Conservation (phyloP, 2,888 invertebrate species). For the Mongoloraphidia duomilia region DNA sequence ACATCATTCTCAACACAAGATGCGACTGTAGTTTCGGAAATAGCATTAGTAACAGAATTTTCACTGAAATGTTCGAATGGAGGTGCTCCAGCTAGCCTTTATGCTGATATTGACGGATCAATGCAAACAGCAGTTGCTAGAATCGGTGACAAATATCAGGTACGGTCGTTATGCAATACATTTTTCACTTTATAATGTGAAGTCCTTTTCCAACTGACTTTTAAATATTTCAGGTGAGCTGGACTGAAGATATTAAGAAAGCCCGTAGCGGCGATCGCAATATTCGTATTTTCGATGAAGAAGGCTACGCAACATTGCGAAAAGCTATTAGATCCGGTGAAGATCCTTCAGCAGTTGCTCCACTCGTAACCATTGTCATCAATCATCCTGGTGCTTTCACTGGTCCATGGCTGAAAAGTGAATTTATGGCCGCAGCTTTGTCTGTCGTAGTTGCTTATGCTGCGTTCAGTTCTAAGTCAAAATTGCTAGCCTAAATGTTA, state of each 20-base stretch:
- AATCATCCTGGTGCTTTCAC: slow-evolving; percentile 70
- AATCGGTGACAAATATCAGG: slow-evolving; percentile 71
- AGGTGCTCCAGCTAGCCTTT: slow-evolving; percentile 49
- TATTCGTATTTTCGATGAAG: slow-evolving; percentile 79
- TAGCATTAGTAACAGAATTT: slow-evolving; percentile 87
- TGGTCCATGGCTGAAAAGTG: slow-evolving; percentile 87
- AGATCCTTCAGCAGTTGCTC: slow-evolving; percentile 46
- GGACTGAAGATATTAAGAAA: slow-evolving; percentile 77
- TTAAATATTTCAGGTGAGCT: slow-evolving; percentile 58
- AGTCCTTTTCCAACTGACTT: not conserved
- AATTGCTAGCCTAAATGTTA: slow-evolving; percentile 49
- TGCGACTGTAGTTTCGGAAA: slow-evolving; percentile 76
- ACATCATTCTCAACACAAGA: slow-evolving; percentile 83
- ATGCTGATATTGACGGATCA: slow-evolving; percentile 79
- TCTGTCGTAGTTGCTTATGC: slow-evolving; percentile 72
- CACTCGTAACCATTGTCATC: slow-evolving; percentile 55
- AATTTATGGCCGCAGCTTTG: slow-evolving; percentile 68
- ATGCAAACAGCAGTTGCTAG: slow-evolving; percentile 65
- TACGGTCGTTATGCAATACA: slow-evolving; percentile 28
- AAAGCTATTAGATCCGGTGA: slow-evolving; percentile 68
- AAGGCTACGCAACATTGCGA: slow-evolving; percentile 73
- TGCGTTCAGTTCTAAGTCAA: slow-evolving; percentile 71
- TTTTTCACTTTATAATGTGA: not conserved
- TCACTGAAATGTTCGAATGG: slow-evolving; percentile 62
- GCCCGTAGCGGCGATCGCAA: slow-evolving; percentile 68